phyloP scores from a whole-genome alignment of 2,113 vertebrate species.

The Egretta garzetta region DNA sequence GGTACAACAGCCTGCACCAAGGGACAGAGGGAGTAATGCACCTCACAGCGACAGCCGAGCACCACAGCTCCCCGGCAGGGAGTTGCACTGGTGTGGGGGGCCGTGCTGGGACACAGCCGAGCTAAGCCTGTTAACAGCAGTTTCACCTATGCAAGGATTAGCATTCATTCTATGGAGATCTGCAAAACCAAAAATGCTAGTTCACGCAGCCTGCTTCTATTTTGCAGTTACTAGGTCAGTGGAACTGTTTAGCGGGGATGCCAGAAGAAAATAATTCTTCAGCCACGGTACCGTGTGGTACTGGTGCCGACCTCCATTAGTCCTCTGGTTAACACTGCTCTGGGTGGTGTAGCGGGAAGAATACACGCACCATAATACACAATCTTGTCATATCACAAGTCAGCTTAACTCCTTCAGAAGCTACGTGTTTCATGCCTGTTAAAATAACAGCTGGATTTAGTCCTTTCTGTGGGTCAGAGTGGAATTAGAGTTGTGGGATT shows the following conservation, averaged over 20 bases:
- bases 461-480: conserved; percentile 7
- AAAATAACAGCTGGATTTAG: not conserved
- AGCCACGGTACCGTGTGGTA: fast-evolving
- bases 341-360: not conserved
- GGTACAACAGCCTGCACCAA: fast-evolving
- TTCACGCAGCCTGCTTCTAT: fast-evolving
- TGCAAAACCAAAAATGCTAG: not conserved
- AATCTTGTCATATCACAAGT: too few relatives aligned
- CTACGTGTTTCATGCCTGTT: not conserved
- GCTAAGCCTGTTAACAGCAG: not conserved
- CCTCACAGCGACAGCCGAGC: not conserved
- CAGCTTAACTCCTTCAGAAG: not conserved
- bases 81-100: fast-evolving
- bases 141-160: not conserved
- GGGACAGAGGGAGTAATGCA: not conserved
- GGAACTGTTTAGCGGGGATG: not conserved
- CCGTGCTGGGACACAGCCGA: not conserved
- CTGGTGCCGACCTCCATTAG: not conserved
- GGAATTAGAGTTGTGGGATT: conserved; percentile 54
- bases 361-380: not conserved
- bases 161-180: fast-evolving
- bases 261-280: not conserved
- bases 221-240: not conserved
- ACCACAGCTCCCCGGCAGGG: not conserved
- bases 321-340: not conserved